A percentile compares a stretch with the other conserved stretches of the same genome.
phyloP scores from a whole-genome alignment of 2,113 vertebrate species.

The Triplophysa rosa region DNA sequence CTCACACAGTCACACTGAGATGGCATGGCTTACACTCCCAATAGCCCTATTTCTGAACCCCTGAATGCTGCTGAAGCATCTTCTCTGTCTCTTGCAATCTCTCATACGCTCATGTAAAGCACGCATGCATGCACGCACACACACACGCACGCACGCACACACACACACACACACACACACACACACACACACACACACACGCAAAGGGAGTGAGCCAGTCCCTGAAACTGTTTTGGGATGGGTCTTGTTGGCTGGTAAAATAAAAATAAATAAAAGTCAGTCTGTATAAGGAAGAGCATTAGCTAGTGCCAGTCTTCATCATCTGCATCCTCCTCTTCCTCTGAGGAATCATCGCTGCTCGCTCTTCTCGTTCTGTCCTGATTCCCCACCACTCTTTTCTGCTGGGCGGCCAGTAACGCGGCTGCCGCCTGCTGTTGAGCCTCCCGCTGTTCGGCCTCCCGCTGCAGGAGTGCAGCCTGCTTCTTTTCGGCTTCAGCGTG shows the following conservation, averaged over 20 bases:
- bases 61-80: slow-evolving; percentile 58
- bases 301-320: slow-evolving; percentile 74
- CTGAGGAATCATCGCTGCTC: slow-evolving; percentile 76
- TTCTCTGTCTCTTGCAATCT: slow-evolving; percentile 4
- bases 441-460: slow-evolving; percentile 78
- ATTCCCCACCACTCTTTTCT: slow-evolving; percentile 69
- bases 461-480: slow-evolving; percentile 82
- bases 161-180: slow-evolving; percentile 26
- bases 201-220: slow-evolving; percentile 50
- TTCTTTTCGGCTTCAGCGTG: slow-evolving; percentile 98
- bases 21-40: slow-evolving; percentile 68
- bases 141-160: slow-evolving; percentile 36
- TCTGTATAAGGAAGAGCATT: not conserved
- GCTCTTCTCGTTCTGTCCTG: slow-evolving; percentile 60
- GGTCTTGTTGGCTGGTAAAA: slow-evolving; percentile 21
- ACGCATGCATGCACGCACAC: not conserved
- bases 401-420: slow-evolving; percentile 65
- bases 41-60: slow-evolving; percentile 68
- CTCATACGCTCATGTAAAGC: not conserved
- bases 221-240: slow-evolving; percentile 59
- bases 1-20: slow-evolving; percentile 31
- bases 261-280: slow-evolving; percentile 10
- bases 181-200: slow-evolving; percentile 40
- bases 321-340: slow-evolving; percentile 73
- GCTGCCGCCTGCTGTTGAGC: slow-evolving; percentile 62